phyloP scores from a whole-genome alignment of 2,113 vertebrate genomes.

The Varanus salvator region DNA sequence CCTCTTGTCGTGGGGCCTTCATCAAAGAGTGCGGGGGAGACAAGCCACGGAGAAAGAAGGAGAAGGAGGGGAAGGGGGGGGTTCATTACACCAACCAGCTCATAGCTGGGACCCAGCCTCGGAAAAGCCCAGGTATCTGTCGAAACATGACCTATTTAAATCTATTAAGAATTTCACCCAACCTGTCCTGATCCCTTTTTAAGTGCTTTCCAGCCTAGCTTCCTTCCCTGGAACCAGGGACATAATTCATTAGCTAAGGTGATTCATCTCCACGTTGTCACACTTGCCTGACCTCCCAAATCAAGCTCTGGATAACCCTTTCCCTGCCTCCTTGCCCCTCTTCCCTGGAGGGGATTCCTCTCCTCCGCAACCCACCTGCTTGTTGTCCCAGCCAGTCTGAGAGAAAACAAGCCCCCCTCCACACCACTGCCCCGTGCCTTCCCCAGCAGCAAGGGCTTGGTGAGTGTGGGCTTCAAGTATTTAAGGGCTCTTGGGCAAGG shows the following conservation, averaged over 20 bases:
- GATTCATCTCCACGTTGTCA: constrained; percentile 72
- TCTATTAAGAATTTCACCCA: constrained; percentile 80
- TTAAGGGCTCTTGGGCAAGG: too few species aligned
- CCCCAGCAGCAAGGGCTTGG: background rate
- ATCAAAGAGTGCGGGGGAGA: constrained; percentile 60
- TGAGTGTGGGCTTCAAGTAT: too few species aligned
- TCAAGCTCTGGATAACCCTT: constrained; percentile 64
- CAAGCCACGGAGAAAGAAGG: constrained; percentile 29
- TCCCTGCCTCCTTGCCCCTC: constrained; percentile 28
- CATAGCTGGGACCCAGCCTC: constrained; percentile 69
- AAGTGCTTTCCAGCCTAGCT: constrained; percentile 74
- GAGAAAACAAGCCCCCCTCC: background rate
- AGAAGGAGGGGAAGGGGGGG: constrained; percentile 26
- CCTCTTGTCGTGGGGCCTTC: constrained; percentile 63
- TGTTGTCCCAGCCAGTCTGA: background rate
- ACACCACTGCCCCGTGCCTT: too few species aligned
- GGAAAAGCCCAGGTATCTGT: constrained; percentile 76
- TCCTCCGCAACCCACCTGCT: background rate
- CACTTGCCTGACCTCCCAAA: constrained; percentile 73
- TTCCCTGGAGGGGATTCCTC: constrained; percentile 44
- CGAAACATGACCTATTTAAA: constrained; percentile 79
- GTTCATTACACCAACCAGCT: constrained; percentile 63
- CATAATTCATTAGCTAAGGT: constrained; percentile 76
- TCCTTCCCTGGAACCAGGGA: constrained; percentile 60
- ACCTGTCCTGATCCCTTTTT: constrained; percentile 75